phyloP scores from a whole-genome alignment of 2,888 invertebrate species.

The Zootermopsis nevadensis region DNA sequence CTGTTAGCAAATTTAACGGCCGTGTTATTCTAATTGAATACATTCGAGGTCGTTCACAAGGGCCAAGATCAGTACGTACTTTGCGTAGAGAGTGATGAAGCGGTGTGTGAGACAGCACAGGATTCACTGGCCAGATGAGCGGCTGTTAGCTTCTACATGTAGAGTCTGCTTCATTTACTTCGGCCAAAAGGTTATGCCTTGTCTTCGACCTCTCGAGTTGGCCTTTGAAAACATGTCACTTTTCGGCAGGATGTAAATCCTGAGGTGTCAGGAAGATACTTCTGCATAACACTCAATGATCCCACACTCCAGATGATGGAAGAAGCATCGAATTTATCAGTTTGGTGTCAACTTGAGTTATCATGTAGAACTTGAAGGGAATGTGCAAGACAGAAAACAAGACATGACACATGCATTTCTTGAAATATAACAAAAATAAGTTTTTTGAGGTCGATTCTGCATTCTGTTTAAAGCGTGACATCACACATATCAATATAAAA shows the following conservation, averaged over 20 bases:
- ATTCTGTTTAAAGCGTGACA: not conserved
- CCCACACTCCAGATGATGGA: not conserved
- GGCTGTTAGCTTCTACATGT: too few relatives aligned
- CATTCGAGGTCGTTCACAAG: too few relatives aligned
- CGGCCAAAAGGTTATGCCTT: too few relatives aligned
- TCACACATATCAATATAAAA: too few relatives aligned
- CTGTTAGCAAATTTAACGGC: too few relatives aligned
- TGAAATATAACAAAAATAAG: not conserved
- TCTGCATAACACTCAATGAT: not conserved
- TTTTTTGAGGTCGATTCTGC: not conserved
- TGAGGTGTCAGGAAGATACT: not conserved
- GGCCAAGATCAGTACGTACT: too few relatives aligned
- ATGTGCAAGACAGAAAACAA: not conserved
- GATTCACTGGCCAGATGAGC: too few relatives aligned
- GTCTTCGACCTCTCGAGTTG: not conserved
- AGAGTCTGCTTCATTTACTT: too few relatives aligned
- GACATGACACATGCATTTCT: constrained; percentile 21
- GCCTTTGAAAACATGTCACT: not conserved
- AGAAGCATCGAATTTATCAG: constrained; percentile 24
- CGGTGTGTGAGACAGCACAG: too few relatives aligned
- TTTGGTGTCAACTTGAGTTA: constrained; percentile 8
- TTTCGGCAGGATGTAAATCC: not conserved
- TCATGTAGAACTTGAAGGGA: constrained; percentile 12
- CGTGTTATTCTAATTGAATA: too few relatives aligned
- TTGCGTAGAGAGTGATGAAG: too few relatives aligned